These are phyloP conservation scores for Pelagia noctiluca DNA, from an alignment of 30 jellyfish, hydroid and myxozoan genomes.

Conservation along the genomic window DNA sequence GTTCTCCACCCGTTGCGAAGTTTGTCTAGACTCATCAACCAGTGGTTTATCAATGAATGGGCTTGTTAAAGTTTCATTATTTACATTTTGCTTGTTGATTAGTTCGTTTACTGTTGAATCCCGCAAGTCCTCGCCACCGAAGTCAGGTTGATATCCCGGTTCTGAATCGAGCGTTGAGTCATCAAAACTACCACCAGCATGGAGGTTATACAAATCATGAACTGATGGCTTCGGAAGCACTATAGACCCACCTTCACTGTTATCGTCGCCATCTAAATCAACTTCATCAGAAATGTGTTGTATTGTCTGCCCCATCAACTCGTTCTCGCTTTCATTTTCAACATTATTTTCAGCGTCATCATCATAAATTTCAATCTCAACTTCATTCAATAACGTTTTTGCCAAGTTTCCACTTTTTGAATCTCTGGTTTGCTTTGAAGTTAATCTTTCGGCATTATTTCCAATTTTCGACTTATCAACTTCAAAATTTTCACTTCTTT, in stretches of 20 bases:
- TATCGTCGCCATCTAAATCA: conserved; percentile 21
- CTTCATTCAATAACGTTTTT: no score
- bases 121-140: conserved; percentile 15
- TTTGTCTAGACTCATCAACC: neutral
- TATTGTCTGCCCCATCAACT: conserved; percentile 62
- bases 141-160: conserved; percentile 48
- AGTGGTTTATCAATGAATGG: neutral
- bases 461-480: no score
- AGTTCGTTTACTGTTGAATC: neutral
- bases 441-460: no score
- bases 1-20: conserved; percentile 38
- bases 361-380: no score
- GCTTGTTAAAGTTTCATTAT: neutral
- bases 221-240: conserved; percentile 52
- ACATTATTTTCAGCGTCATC: no score
- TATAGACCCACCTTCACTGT: conserved; percentile 23
- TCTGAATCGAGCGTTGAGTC: conserved; percentile 50
- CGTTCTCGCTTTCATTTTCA: no score
- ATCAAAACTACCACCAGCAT: conserved; percentile 48
- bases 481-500: no score
- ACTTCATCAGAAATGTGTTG: conserved; percentile 21
- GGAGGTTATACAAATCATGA: conserved; percentile 61
- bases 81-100: neutral
- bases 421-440: no score
- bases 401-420: no score